Evolutionary conservation across 2,113 vertebrate species (phyloP).

Genomic region (Hippoglossus stenolepis): DNA sequence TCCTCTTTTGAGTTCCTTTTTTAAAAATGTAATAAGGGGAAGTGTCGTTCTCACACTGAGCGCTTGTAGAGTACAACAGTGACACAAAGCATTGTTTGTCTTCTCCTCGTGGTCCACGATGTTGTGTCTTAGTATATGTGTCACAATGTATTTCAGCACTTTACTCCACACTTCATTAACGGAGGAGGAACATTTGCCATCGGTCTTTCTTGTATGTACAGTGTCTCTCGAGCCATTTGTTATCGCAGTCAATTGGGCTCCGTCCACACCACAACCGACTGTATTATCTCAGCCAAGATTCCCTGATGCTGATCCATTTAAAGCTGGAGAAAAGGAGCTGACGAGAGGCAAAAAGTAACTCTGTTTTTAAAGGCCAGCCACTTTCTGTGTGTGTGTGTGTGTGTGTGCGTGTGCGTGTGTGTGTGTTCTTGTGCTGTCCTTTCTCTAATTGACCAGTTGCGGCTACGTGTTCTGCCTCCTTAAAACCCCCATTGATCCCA

Average conservation of each 20-base stretch:
- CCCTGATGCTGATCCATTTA: slow-evolving; percentile 59
- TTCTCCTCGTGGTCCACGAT: not conserved
- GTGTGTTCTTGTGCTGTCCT: slow-evolving; percentile 65
- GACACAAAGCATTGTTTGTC: not conserved
- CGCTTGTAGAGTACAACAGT: not conserved
- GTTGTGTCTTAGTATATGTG: not conserved
- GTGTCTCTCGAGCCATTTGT: slow-evolving; percentile 22
- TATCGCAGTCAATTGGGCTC: slow-evolving; percentile 7
- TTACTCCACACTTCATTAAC: slow-evolving; percentile 9
- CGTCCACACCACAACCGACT: slow-evolving; percentile 9
- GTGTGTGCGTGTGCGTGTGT: slow-evolving; percentile 23
- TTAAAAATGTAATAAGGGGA: not conserved
- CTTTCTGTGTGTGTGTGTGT: slow-evolving; percentile 11
- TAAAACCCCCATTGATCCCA: slow-evolving; percentile 74
- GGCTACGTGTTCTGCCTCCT: slow-evolving; percentile 72
- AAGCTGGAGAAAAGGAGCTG: slow-evolving; percentile 69
- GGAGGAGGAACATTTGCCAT: not conserved
- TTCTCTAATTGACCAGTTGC: slow-evolving; percentile 78
- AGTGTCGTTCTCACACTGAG: not conserved
- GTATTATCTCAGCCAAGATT: slow-evolving; percentile 56
- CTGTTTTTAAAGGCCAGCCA: slow-evolving; percentile 68
- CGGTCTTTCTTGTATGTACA: slow-evolving; percentile 7
- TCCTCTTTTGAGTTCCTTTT: not conserved
- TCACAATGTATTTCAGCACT: not conserved
- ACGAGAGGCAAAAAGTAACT: slow-evolving; percentile 70